Conservation (phyloP, 2,888 invertebrate species). For the Noctua janthina region DNA sequence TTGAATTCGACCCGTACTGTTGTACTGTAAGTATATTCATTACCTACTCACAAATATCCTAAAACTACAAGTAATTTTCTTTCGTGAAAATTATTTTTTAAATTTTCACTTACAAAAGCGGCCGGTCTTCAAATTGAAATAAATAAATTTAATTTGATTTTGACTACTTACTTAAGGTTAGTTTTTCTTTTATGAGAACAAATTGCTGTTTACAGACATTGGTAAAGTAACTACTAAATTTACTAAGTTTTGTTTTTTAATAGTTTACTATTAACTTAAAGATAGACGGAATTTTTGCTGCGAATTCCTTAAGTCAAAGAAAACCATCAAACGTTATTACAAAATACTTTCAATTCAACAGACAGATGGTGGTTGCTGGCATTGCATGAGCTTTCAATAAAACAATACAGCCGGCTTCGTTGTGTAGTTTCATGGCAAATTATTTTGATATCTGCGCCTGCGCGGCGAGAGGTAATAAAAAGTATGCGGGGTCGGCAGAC, state of each 20-base stretch:
- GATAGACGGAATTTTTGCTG: background rate
- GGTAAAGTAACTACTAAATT: background rate
- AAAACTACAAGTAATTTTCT: background rate
- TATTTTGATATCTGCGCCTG: constrained; percentile 56
- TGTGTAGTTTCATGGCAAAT: constrained; percentile 58
- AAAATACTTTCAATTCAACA: constrained; percentile 29
- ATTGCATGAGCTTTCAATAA: constrained; percentile 45
- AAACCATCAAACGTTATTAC: background rate
- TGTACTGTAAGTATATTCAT: no score
- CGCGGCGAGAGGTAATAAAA: constrained; percentile 54
- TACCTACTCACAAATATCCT: background rate
- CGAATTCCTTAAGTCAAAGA: background rate
- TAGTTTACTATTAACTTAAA: background rate
- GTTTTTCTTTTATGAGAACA: background rate
- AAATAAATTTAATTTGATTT: background rate
- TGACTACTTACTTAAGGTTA: background rate
- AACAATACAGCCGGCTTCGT: constrained; percentile 44
- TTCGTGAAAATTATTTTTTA: background rate
- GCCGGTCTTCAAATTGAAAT: background rate
- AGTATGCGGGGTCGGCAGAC: constrained; percentile 62
- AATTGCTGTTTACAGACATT: background rate
- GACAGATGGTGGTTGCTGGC: constrained; percentile 36
- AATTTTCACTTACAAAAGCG: background rate
- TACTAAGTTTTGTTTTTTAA: background rate
- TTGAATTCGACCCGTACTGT: no score